phyloP scores from a whole-genome alignment of 2,888 invertebrate species.

The Leptinotarsa haldemani region DNA sequence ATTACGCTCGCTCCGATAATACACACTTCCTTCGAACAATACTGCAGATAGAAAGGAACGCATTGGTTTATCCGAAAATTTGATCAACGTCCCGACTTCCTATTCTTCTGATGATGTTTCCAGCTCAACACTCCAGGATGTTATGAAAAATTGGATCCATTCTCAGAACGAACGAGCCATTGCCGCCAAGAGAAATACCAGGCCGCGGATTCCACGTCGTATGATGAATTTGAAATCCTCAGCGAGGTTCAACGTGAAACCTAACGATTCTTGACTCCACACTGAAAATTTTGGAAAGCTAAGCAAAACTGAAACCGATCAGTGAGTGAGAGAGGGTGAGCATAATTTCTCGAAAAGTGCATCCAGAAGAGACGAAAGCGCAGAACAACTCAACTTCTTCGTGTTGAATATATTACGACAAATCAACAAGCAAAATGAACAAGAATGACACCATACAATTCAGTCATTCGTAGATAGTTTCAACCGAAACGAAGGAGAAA shows the following conservation, averaged over 20 bases:
- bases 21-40: no score
- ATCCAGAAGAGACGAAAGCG: conserved; percentile 14
- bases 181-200: not conserved
- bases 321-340: conserved; percentile 28
- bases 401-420: conserved; percentile 43
- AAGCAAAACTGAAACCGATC: conserved; percentile 34
- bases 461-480: not conserved
- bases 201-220: conserved; percentile 17
- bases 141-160: conserved; percentile 26
- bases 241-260: conserved; percentile 21
- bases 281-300: conserved; percentile 32
- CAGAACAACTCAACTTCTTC: conserved; percentile 20
- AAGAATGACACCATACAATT: conserved; percentile 26
- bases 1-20: no score
- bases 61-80: no score
- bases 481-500: no score
- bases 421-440: conserved; percentile 32
- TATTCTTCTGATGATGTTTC: not conserved
- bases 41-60: no score
- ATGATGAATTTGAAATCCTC: conserved; percentile 30
- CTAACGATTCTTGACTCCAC: conserved; percentile 31
- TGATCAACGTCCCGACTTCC: no score
- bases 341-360: conserved; percentile 23
- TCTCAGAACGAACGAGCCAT: not conserved
- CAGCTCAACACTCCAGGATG: conserved; percentile 22